Base-by-base conservation (phyloP, 2,113 vertebrate species). In the Gadus chalcogrammus region DNA sequence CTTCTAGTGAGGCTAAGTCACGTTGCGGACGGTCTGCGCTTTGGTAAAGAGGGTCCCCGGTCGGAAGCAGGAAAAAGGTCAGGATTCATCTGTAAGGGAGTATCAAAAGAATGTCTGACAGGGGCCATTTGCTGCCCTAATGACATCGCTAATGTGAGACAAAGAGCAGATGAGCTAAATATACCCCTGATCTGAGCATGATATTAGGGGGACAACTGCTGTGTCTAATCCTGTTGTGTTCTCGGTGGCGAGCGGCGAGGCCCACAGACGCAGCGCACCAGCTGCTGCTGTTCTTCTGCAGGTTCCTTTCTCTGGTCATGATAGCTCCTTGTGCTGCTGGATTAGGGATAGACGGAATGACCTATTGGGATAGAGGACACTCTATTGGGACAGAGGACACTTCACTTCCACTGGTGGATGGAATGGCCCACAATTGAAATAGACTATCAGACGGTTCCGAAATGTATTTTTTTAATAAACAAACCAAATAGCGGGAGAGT, bases 161-260 rank as follows among this genome's bases (percentile, higher is more conserved):
- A 77, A 88, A 88, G 79, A 82, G 83, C 80, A 74, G 82, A 84
- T 72, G 74, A 84, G 82, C 84, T 91, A 88, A 89, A 91, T 89
- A 89, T 90, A 85, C 76, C 74, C 65, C 85, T 87, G 84, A 84
- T 85, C 79, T 88, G 79, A 86, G 71, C 88, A 66, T 75, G 64
- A 64, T 67, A 79, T 64, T 75, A 70, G 63, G 66, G 70, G 70
- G 83, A 87, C 89, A 91, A 90, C 87, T 88, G 89, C 81, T 85
- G 86, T 78, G 73, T 79, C 87, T 89, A 86, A 88, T 89, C 88
- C 81, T 70, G 80, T 75, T 84, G 79, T 80, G 83, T 81, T 72
- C 81, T 75, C 84, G 79, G 80, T 85, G 79, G 70, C 80, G 81
- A 74, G 80, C 80, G 64, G 81, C 82, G 68, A 62, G 70, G 83